phyloP scores from a whole-genome alignment of 2,797 vertebrate genomes.

The Odontamblyopus lacepedii region DNA sequence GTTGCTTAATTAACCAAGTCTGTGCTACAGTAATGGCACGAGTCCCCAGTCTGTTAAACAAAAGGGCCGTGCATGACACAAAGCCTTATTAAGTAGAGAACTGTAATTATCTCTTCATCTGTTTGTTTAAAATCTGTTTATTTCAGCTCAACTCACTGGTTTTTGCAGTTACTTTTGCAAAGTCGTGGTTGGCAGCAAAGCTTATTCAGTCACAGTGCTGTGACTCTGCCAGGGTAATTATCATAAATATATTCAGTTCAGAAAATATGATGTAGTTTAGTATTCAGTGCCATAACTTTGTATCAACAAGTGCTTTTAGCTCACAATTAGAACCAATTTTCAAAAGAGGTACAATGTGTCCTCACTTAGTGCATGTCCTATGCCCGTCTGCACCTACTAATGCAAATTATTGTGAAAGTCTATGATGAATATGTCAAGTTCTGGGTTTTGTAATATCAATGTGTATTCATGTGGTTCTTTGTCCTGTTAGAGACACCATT shows the following conservation, averaged over 20 bases:
- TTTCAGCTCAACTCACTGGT: conserved; percentile 47
- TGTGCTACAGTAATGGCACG: conserved; percentile 21
- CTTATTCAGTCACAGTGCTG: conserved; percentile 38
- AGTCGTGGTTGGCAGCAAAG: conserved; percentile 41
- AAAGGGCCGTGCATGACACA: conserved; percentile 34
- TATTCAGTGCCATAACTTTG: conserved; percentile 24
- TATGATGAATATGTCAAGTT: background rate
- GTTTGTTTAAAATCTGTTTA: conserved; percentile 50
- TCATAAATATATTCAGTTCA: conserved; percentile 53
- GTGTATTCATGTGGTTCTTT: background rate
- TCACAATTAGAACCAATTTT: background rate
- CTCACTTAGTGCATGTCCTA: background rate
- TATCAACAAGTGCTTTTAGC: background rate
- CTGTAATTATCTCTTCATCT: conserved; percentile 53
- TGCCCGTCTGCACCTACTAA: background rate
- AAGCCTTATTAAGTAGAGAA: conserved; percentile 43
- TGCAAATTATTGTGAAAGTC: background rate
- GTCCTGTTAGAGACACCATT: background rate
- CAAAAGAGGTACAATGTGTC: background rate
- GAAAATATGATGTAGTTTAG: conserved; percentile 41
- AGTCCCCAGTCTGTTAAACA: conserved; percentile 30
- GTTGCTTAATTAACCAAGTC: conserved; percentile 47
- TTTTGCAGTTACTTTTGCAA: conserved; percentile 46
- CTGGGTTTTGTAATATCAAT: background rate
- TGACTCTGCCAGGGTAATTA: conserved; percentile 51